Percentiles rank a stretch among this genome's conserved stretches.
Evolutionary conservation across 2,888 invertebrate species (phyloP).

Genomic region (Drosophila tanythrix): DNA sequence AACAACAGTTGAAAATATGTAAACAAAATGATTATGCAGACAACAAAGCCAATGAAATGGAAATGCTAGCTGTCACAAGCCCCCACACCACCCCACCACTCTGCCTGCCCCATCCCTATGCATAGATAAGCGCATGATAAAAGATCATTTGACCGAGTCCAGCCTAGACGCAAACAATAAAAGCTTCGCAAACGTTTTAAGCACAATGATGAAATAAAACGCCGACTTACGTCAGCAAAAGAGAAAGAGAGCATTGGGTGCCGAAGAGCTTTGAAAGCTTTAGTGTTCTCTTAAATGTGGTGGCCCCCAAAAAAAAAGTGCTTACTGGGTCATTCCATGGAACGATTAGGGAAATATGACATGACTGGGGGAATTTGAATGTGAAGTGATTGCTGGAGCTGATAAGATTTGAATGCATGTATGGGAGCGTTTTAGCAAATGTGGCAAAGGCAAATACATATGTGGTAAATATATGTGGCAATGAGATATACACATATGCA

Average conservation of each 20-base stretch:
- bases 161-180: constrained; percentile 24
- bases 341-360: constrained; percentile 24
- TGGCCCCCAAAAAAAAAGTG: constrained; percentile 19
- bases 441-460: neutral
- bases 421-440: constrained; percentile 13
- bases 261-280: constrained; percentile 32
- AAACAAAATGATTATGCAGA: constrained; percentile 78
- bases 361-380: constrained; percentile 29
- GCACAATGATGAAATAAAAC: constrained; percentile 50
- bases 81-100: no score
- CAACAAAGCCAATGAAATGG: constrained; percentile 57
- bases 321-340: constrained; percentile 25
- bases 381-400: constrained; percentile 21
- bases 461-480: constrained; percentile 8
- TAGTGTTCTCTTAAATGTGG: constrained; percentile 18
- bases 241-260: constrained; percentile 16
- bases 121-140: constrained; percentile 42
- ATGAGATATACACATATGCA: constrained; percentile 16
- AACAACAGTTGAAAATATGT: constrained; percentile 41
- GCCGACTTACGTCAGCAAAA: constrained; percentile 49
- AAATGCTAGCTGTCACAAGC: constrained; percentile 11
- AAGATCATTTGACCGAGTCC: constrained; percentile 30
- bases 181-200: constrained; percentile 19
- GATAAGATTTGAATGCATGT: constrained; percentile 8
- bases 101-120: neutral